Base-by-base conservation (phyloP, 2,888 invertebrate genomes). In the Poecilobothrus nobilitatus region DNA sequence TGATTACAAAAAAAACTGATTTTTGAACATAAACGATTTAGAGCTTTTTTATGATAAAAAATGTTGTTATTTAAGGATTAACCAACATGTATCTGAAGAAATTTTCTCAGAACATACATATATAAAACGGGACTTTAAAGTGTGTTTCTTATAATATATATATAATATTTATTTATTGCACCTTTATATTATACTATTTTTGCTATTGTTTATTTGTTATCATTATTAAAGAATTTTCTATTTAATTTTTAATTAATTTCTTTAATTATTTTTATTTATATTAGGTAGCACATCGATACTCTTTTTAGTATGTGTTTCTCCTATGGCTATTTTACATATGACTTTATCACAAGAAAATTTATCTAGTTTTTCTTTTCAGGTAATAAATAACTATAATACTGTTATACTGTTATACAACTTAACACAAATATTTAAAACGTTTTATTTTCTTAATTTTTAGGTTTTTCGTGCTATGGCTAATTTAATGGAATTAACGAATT, bases 401-500 rank as follows among this genome's bases (percentile, higher is more conserved):
- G n/a, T n/a, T n/a, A n/a, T n/a, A n/a, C 41, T 41, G 5, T 2
- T 27, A 27, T 27, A 4, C 3, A 27, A 37, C 22, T 70, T 37
- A 66, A 65, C 27, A 64, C n/a, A 15, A 12, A 18, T 20, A 18
- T 12, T 34, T 27, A 20, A 44, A 27, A 27, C 5, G 2, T 27
- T 27, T 64, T 34, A 37, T 37, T 27, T 41, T 61, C 65, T 68
- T n/a, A n/a, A n/a, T n/a, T 71, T 64, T 0, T 77, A 88, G 87
- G 86, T 89, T 64, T 89, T 89, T 76, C 85, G 89, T 20, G 88
- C 89, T 1, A 78, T 89, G 66, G 89, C 90, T 69, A 91, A 91
- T 80, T 83, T 91, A 44, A 81, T 91, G 77, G 91, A 91, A 82
- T 84, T 91, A 66, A 86, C 87, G 73, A 91, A 91, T 80, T 91